Conservation (phyloP, 1,140 invertebrate genomes). For the Brachionus angularis region DNA sequence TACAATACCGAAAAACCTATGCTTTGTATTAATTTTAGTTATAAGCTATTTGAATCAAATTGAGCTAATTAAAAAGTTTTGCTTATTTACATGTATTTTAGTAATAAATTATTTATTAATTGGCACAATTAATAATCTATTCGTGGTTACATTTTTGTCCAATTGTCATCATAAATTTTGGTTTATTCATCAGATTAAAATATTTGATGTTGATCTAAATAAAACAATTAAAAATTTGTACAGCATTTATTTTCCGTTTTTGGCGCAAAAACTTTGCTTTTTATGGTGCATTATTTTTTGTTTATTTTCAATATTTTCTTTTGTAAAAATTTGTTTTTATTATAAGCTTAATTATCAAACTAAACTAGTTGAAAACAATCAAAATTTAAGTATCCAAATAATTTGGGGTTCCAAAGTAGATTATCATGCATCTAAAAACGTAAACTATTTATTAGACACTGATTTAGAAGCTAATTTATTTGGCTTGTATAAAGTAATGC, state of each 20-base stretch:
- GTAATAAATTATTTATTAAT: neutral
- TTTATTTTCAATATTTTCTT: neutral
- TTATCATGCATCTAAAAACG: neutral
- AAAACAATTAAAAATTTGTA: neutral
- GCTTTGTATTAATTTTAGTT: constrained; percentile 21
- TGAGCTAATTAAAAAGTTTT: constrained; percentile 36
- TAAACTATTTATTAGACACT: neutral
- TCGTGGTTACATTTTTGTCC: constrained; percentile 1
- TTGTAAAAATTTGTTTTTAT: neutral
- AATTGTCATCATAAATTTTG: constrained; percentile 24
- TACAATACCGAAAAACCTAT: constrained; percentile 7
- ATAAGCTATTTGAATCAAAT: constrained; percentile 31
- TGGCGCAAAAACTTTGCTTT: neutral
- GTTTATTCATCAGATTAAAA: constrained; percentile 25
- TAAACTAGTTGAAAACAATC: neutral
- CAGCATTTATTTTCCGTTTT: neutral
- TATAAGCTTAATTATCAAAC: neutral
- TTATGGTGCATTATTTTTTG: neutral
- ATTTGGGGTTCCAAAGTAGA: neutral
- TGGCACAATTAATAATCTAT: neutral
- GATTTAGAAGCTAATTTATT: constrained; percentile 1
- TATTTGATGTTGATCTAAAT: neutral
- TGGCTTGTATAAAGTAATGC: neutral
- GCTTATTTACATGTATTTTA: neutral
- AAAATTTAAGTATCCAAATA: constrained; percentile 1